Evolutionary conservation across 2,797 vertebrate species (phyloP).

Genomic region (Amphiprion clarkii): DNA sequence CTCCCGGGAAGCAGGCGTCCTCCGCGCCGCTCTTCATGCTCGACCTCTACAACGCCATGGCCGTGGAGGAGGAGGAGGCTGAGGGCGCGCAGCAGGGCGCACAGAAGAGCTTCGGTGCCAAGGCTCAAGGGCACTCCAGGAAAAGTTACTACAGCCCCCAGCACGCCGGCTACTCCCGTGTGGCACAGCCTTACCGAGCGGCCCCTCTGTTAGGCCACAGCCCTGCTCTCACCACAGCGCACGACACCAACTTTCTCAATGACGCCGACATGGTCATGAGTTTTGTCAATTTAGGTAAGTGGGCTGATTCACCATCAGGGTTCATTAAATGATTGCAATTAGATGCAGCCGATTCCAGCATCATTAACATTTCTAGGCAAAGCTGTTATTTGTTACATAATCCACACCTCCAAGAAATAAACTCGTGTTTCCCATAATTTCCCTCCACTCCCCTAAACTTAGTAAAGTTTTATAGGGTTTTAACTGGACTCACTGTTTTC

Average conservation of each 20-base stretch:
- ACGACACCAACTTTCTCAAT: conserved; percentile 97
- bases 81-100: conserved; percentile 84
- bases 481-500: background rate
- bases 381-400: background rate
- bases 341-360: background rate
- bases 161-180: conserved; percentile 89
- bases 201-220: conserved; percentile 91
- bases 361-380: background rate
- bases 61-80: conserved; percentile 92
- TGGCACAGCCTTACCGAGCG: conserved; percentile 90
- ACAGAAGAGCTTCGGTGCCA: conserved; percentile 84
- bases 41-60: conserved; percentile 99
- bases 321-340: background rate
- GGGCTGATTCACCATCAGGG: background rate
- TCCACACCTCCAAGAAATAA: background rate
- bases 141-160: conserved; percentile 89
- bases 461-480: background rate
- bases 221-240: conserved; percentile 90
- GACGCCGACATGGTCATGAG: conserved; percentile 99
- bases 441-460: background rate
- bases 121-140: conserved; percentile 86
- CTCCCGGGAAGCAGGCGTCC: conserved; percentile 96
- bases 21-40: conserved; percentile 99
- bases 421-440: background rate
- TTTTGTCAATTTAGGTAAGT: conserved; percentile 99